Conservation (phyloP, 2,113 vertebrate species). For the Sturnus vulgaris region DNA sequence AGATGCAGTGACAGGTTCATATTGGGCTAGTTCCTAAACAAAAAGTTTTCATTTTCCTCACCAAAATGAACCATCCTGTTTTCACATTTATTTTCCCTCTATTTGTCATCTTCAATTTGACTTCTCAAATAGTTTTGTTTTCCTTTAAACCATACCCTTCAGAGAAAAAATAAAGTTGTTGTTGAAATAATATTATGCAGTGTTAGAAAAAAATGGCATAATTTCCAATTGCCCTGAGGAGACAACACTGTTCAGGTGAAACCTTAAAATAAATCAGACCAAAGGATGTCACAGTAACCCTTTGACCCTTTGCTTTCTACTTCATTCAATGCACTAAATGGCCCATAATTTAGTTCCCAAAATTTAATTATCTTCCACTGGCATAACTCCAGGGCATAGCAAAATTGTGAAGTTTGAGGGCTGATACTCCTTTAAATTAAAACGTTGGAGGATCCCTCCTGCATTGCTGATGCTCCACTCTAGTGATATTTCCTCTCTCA, state of each 20-base stretch:
- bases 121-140: not conserved
- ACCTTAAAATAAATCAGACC: not conserved
- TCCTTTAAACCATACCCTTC: not conserved
- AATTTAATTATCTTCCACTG: not conserved
- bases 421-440: not conserved
- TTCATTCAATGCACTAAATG: not conserved
- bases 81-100: not conserved
- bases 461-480: not conserved
- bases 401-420: not conserved
- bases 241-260: not conserved
- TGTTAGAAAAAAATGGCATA: not conserved
- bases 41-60: not conserved
- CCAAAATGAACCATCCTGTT: not conserved
- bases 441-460: not conserved
- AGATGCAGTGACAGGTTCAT: not conserved
- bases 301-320: not conserved
- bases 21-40: not conserved
- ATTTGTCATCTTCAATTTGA: not conserved
- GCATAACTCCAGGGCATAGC: not conserved
- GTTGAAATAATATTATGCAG: not conserved
- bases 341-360: not conserved
- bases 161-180: not conserved
- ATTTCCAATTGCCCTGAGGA: not conserved
- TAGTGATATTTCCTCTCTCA: not conserved
- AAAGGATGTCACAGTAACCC: not conserved